Evolutionary conservation across 2,888 invertebrate species (phyloP).

Genomic region (Formica aserva): DNA sequence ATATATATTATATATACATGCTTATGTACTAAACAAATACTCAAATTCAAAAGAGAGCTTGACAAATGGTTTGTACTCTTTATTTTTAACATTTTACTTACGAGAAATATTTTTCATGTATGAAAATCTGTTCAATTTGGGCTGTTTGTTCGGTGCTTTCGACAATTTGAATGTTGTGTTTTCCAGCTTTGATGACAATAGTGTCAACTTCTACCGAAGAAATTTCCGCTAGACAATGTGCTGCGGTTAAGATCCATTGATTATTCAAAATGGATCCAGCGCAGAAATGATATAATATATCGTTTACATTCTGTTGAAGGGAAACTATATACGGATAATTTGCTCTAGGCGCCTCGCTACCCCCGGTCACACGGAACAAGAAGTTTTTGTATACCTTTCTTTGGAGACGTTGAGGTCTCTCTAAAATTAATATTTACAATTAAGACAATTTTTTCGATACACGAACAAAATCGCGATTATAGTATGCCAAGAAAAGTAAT

Average conservation of each 20-base stretch:
- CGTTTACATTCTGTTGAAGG: slow-evolving; percentile 74
- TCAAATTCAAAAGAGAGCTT: too few species aligned
- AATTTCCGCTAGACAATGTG: slow-evolving; percentile 81
- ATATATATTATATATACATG: not conserved
- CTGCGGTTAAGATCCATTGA: slow-evolving; percentile 86
- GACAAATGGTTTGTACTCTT: too few species aligned
- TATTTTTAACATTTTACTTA: slow-evolving; percentile 60
- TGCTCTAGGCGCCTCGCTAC: slow-evolving; percentile 18
- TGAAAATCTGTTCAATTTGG: slow-evolving; percentile 77
- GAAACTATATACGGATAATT: slow-evolving; percentile 80
- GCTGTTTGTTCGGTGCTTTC: slow-evolving; percentile 83
- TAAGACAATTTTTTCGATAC: not conserved
- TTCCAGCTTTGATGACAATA: slow-evolving; percentile 74
- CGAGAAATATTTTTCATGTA: slow-evolving; percentile 82
- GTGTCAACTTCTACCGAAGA: slow-evolving; percentile 68
- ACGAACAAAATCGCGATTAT: not conserved
- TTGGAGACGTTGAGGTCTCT: slow-evolving; percentile 51
- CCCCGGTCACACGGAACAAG: slow-evolving; percentile 73
- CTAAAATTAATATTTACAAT: slow-evolving; percentile 50
- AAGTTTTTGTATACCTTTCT: too few species aligned
- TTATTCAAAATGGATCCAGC: slow-evolving; percentile 85
- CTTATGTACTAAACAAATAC: not conserved
- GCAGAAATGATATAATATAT: not conserved
- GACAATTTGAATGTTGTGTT: slow-evolving; percentile 52
- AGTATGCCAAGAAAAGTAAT: not conserved